phyloP scores from a whole-genome alignment of 2,797 vertebrate genomes.

The Hypotaenidia philippensis region DNA sequence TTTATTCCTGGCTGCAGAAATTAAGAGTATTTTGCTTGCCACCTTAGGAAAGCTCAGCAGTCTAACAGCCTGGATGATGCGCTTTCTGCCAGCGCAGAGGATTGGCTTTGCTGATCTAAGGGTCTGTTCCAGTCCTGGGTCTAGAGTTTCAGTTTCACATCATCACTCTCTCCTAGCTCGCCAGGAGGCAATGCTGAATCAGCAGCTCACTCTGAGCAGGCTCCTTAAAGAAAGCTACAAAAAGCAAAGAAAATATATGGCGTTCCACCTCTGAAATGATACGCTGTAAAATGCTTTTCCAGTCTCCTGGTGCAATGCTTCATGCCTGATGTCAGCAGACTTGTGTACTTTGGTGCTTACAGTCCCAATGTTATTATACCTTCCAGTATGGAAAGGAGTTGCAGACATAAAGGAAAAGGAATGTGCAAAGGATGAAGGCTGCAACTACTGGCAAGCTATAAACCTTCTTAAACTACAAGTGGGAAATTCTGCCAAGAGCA shows the following conservation, averaged over 20 bases:
- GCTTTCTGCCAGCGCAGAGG: background rate
- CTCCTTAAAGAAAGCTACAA: background rate
- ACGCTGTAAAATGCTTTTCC: background rate
- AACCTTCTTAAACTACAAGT: background rate
- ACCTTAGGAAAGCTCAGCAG: background rate
- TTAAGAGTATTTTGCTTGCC: background rate
- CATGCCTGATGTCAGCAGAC: background rate
- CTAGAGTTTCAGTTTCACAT: conserved; percentile 10
- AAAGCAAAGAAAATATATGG: conserved; percentile 26
- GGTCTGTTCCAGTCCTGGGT: background rate
- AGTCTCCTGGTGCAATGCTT: background rate
- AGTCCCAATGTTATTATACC: background rate
- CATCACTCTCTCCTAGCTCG: background rate
- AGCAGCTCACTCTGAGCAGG: background rate
- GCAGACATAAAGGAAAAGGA: background rate
- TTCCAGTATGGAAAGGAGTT: background rate
- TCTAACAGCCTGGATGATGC: background rate
- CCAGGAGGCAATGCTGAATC: conserved; percentile 28
- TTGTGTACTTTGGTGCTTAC: background rate
- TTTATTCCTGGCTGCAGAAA: background rate
- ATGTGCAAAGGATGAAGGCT: background rate
- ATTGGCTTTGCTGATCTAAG: background rate
- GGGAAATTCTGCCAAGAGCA: background rate
- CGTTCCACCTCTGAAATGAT: background rate
- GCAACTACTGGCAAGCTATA: conserved; percentile 6